Base-by-base conservation (phyloP, 1,140 invertebrate genomes). In the Grapholita molesta region DNA sequence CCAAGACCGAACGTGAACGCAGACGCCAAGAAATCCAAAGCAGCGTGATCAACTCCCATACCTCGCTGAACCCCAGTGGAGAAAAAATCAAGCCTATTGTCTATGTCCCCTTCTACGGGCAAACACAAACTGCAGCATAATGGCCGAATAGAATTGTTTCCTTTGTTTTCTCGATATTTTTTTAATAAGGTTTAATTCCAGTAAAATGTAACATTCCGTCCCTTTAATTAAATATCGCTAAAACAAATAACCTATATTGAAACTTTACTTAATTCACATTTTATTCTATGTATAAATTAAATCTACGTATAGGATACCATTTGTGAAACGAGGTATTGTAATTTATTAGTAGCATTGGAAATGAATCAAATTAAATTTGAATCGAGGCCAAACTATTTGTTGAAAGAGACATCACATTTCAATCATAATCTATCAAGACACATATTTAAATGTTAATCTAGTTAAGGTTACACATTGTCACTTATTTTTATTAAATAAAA, bases 1-100 rank as follows among this genome's bases (percentile, higher is more conserved):
- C 97, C 72, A 96, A 96, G 80, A 94, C 94, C 0, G 94, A 96
- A 72, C 93, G 94, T 48, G 94, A 95, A 75, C 93, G 94, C 61
- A 93, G 94, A 52, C 93, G 93, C 32, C 95, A 95, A 94, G 94
- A 96, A 87, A 92, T 92, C 66, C 83, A 90, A 74, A 89, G 92
- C 72, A 84, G 86, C 23, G 89, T 92, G 77, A 83, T 90, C 70
- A 92, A 90, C 71, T 84, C 87, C 5, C 87, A 91, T 78, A 90
- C 85, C 15, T 88, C 86, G 18, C 83, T 91, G 12, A 89, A 84
- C 68, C 90, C 89, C 0, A 74, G 80, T 33, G 73, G 82, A 5
- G 86, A 89, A 65, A 88, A 90, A 70, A 74, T 71, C 12, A 67
- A 79, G 9, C 90, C 90, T 0, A 80, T 92, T 18, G 85, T 92